A percentile compares a stretch with the other conserved stretches of the same genome.
phyloP scores from a whole-genome alignment of 2,888 invertebrate genomes.

The Lepidonotus clava region DNA sequence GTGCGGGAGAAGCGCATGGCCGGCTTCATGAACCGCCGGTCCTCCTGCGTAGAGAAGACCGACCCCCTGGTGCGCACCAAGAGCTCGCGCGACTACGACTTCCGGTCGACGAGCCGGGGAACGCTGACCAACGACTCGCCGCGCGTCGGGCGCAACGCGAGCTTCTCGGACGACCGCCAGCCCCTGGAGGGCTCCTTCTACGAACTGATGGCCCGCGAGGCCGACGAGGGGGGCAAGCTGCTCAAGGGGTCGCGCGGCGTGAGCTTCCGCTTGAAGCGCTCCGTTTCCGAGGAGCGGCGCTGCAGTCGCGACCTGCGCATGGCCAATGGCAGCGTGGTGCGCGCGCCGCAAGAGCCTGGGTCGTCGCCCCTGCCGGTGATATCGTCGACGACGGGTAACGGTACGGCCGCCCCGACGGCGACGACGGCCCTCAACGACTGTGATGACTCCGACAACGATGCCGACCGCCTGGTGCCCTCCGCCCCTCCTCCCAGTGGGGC shows the following conservation, averaged over 20 bases:
- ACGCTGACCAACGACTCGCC: not conserved
- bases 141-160: not conserved
- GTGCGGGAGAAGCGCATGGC: constrained; percentile 51
- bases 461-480: too few species aligned
- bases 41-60: not conserved
- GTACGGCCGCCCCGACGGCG: not conserved
- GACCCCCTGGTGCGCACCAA: not conserved
- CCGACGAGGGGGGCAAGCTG: not conserved
- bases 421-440: not conserved
- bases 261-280: not conserved
- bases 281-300: not conserved
- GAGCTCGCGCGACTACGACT: not conserved
- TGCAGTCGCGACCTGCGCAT: not conserved
- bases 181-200: constrained; percentile 1
- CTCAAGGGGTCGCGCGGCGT: not conserved
- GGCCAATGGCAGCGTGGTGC: constrained; percentile 21
- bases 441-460: not conserved
- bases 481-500: too few species aligned
- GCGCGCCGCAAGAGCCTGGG: not conserved
- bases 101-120: not conserved
- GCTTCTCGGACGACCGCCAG: constrained; percentile 10
- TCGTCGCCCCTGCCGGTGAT: not conserved
- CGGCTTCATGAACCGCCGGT: not conserved
- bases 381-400: not conserved
- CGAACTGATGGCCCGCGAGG: not conserved